Percentiles rank a stretch among this genome's conserved stretches.
Evolutionary conservation across 2,888 invertebrate genomes (phyloP).

Genomic region (Diadegma fenestrale): DNA sequence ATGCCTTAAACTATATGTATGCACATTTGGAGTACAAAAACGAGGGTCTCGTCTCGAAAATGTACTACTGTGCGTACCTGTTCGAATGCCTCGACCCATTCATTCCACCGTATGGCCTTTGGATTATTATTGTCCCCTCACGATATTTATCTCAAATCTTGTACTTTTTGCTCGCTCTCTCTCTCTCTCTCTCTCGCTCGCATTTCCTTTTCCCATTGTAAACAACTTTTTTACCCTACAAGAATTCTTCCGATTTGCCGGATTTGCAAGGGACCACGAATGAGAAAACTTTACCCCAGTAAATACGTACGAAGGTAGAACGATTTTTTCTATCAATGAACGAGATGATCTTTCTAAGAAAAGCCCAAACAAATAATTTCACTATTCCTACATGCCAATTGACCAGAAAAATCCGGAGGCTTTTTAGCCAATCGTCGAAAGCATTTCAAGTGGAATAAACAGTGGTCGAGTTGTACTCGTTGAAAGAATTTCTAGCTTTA

Average conservation of each 20-base stretch:
- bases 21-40: conserved; percentile 33
- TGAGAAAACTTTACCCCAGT: background rate
- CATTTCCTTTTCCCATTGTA: background rate
- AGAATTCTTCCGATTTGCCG: conserved; percentile 1
- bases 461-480: background rate
- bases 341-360: background rate
- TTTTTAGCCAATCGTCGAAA: background rate
- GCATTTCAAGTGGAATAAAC: background rate
- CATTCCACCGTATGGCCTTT: conserved; percentile 44
- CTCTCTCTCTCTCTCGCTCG: conserved; percentile 33
- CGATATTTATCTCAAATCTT: conserved; percentile 80
- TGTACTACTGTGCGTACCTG: conserved; percentile 47
- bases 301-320: background rate
- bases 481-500: background rate
- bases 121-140: conserved; percentile 78
- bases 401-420: background rate
- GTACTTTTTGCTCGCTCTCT: conserved; percentile 45
- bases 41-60: conserved; percentile 32
- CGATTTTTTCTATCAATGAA: background rate
- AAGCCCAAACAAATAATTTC: background rate
- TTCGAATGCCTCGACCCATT: conserved; percentile 56
- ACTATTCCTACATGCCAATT: background rate
- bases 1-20: conserved; percentile 1
- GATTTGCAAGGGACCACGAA: background rate
- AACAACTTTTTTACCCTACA: background rate